Evolutionary conservation across 2,797 vertebrate species (phyloP).

Genomic region (Chromis chromis): DNA sequence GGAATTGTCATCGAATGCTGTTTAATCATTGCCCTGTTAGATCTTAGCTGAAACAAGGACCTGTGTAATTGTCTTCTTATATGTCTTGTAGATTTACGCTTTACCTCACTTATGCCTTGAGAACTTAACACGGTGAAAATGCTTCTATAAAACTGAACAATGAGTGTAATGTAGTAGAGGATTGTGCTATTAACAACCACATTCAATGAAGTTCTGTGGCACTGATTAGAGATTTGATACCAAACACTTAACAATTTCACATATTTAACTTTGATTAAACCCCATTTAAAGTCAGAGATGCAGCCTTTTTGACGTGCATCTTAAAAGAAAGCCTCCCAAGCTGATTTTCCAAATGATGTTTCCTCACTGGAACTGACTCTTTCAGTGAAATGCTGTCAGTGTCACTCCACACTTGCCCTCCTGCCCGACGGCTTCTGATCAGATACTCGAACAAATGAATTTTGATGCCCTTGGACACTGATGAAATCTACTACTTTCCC

Average conservation of each 20-base stretch:
- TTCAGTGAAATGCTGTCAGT: conserved; percentile 21
- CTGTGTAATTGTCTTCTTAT: not conserved
- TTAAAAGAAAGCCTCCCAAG: conserved; percentile 4
- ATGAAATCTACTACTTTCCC: conserved; percentile 40
- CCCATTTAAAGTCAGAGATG: conserved; percentile 10
- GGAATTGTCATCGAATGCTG: not conserved
- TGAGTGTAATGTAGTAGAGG: not conserved
- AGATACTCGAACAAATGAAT: conserved; percentile 41
- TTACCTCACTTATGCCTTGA: not conserved
- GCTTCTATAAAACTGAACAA: not conserved
- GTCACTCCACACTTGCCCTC: conserved; percentile 12
- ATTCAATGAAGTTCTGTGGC: not conserved
- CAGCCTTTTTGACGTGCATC: not conserved
- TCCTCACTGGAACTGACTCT: too few species aligned
- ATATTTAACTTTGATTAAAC: conserved; percentile 14
- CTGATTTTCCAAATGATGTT: too few species aligned
- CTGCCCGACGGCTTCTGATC: conserved; percentile 33
- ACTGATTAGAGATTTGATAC: conserved; percentile 3
- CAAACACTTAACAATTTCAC: conserved; percentile 4
- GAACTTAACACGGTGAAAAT: not conserved
- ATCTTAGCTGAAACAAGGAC: not conserved
- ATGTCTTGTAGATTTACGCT: not conserved
- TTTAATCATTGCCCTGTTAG: not conserved
- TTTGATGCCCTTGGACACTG: conserved; percentile 34
- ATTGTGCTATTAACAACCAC: not conserved